phyloP scores from a whole-genome alignment of 2,113 vertebrate genomes.

The Danio rerio region GRCz12tu NC_133191.1:22543001-22543500 shows the following conservation, averaged over 20 bases:
- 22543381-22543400: conserved; percentile 66
- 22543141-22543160: conserved; percentile 1
- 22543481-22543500: conserved; percentile 63
- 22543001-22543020: not conserved
- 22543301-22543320: conserved; percentile 68
- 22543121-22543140: conserved; percentile 29
- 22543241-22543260: conserved; percentile 56
- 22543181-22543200: conserved; percentile 10
- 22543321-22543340: conserved; percentile 69
- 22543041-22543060: too few relatives aligned
- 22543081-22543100: not conserved
- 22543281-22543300: conserved; percentile 53
- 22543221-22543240: conserved; percentile 40
- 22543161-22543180: conserved; percentile 43
- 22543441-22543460: conserved; percentile 77
- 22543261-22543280: conserved; percentile 62
- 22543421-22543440: conserved; percentile 67
- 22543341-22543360: conserved; percentile 58
- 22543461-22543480: conserved; percentile 66
- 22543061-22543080: not conserved
- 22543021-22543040: not conserved
- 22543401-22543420: conserved; percentile 58
- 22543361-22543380: conserved; percentile 73
- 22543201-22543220: conserved; percentile 22
- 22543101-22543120: not conserved